Percentiles rank a stretch among this genome's conserved stretches.
These are phyloP conservation scores for Dissostichus mawsoni DNA, from an alignment of 2,113 vertebrate species.

Conservation along the genomic window DNA sequence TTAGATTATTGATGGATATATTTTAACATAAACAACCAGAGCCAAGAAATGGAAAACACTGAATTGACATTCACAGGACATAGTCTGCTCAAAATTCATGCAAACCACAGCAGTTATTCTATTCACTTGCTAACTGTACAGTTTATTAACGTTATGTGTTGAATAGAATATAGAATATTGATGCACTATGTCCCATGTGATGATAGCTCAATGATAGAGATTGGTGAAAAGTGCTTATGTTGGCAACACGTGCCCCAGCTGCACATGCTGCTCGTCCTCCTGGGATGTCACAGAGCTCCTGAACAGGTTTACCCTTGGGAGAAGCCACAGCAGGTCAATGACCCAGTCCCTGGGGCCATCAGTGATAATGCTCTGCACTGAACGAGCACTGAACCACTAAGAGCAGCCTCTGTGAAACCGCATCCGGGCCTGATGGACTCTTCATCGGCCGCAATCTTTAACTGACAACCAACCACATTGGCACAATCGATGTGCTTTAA, in stretches of 20 bases:
- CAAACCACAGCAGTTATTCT: no score
- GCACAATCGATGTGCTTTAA: constrained; percentile 34
- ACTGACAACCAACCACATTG: neutral
- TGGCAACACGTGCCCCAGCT: constrained; percentile 26
- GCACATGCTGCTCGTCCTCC: constrained; percentile 22
- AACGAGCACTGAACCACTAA: constrained; percentile 5
- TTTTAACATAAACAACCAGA: no score
- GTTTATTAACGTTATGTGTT: no score
- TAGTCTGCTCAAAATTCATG: no score
- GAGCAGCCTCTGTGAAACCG: neutral
- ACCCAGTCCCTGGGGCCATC: constrained; percentile 49
- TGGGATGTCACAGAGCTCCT: constrained; percentile 8
- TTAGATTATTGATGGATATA: no score
- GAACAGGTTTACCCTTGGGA: constrained; percentile 29
- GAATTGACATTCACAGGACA: no score
- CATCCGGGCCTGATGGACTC: neutral
- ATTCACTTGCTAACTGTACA: no score
- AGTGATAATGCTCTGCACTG: constrained; percentile 9
- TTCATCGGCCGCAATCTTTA: constrained; percentile 20
- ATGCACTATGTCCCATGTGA: no score
- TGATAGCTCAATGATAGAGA: no score
- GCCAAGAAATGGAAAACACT: no score
- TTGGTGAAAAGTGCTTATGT: neutral
- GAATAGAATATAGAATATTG: no score
- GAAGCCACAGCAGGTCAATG: constrained; percentile 44